Percentiles rank a stretch among this genome's conserved stretches.
phyloP scores from a whole-genome alignment of 2,113 vertebrate genomes.

The Tympanuchus pallidicinctus region DNA sequence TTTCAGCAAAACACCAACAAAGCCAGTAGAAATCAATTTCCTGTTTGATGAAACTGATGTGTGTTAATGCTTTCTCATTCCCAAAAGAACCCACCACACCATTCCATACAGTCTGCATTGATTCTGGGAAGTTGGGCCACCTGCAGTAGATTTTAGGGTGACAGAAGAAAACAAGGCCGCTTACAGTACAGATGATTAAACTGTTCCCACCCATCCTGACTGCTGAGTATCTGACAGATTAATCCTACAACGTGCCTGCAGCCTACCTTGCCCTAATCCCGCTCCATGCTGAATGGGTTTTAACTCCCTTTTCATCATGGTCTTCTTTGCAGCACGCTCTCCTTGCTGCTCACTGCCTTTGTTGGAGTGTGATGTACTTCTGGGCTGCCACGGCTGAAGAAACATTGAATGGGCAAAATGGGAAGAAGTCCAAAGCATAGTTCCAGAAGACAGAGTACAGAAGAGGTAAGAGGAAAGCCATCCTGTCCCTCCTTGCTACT shows the following conservation, averaged over 20 bases:
- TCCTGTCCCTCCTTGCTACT: background rate
- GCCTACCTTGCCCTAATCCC: background rate
- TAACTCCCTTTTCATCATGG: background rate
- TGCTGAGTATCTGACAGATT: background rate
- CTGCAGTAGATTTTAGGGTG: background rate
- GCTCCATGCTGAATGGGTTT: background rate
- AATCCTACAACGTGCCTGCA: background rate
- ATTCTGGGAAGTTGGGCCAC: background rate
- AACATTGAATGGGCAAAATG: background rate
- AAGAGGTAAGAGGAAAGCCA: background rate
- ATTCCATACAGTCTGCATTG: background rate
- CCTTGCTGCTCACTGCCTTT: background rate
- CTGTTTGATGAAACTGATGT: background rate
- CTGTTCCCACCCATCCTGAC: background rate
- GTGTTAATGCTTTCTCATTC: background rate
- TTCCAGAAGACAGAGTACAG: background rate
- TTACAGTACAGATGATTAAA: background rate
- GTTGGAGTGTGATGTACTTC: background rate
- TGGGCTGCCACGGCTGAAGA: background rate
- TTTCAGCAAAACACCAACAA: slow-evolving; percentile 35
- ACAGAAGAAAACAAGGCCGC: background rate
- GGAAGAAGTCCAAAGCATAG: rapidly evolving
- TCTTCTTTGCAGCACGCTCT: background rate
- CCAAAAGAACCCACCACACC: rapidly evolving
- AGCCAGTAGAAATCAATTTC: background rate